These are phyloP conservation scores for Telmatherina bonti DNA, from an alignment of 2,797 vertebrate genomes.

Conservation along the genomic window DNA sequence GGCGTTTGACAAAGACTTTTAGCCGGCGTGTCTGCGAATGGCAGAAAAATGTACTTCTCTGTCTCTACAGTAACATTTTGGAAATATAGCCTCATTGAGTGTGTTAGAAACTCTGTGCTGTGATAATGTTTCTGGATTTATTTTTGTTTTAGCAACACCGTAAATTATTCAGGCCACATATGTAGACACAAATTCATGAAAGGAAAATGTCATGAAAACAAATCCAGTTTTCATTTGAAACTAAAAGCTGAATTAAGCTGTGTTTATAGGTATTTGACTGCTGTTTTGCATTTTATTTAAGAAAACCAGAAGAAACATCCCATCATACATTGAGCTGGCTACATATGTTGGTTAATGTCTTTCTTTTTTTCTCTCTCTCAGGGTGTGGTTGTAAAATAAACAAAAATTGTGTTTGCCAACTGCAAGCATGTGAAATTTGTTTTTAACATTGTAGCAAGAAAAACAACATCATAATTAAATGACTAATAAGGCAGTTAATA, in stretches of 20 bases:
- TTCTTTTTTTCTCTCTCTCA: neutral
- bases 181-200: constrained; percentile 36
- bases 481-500: no score
- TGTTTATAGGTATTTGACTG: neutral
- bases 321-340: neutral
- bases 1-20: constrained; percentile 39
- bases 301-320: no score
- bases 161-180: constrained; percentile 31
- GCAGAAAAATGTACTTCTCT: constrained; percentile 16
- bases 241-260: neutral
- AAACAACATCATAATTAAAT: no score
- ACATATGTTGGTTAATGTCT: neutral
- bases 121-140: constrained; percentile 35
- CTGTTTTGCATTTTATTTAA: neutral
- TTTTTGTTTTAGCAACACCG: constrained; percentile 17
- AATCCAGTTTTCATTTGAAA: constrained; percentile 19
- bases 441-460: no score
- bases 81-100: neutral
- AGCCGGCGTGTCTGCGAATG: constrained; percentile 27
- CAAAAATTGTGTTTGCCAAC: no score
- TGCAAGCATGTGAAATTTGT: no score
- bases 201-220: constrained; percentile 14
- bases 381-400: neutral
- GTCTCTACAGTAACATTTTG: constrained; percentile 33
- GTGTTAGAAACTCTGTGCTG: constrained; percentile 6